Evolutionary conservation across 2,797 vertebrate species (phyloP).

Genomic region (Urophycis tenuis): DNA sequence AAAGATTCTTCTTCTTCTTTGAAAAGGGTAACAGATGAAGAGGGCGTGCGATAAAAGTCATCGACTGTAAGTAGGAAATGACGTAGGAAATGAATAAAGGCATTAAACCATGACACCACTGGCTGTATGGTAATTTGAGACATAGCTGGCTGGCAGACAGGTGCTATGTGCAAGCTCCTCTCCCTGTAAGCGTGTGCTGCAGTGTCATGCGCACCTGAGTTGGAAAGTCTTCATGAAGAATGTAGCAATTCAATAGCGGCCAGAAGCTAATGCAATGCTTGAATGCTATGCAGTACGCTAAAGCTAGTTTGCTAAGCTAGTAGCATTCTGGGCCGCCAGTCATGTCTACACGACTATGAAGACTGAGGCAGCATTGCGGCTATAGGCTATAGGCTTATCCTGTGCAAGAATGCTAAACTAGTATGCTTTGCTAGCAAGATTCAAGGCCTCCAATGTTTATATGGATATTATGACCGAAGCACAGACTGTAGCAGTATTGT

Average conservation of each 20-base stretch:
- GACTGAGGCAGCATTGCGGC: background rate
- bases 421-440: background rate
- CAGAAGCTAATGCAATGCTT: background rate
- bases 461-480: too few relatives aligned
- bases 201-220: background rate
- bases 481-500: too few relatives aligned
- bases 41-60: background rate
- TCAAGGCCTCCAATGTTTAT: too few relatives aligned
- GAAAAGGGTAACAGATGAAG: background rate
- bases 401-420: background rate
- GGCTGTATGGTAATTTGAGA: background rate
- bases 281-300: background rate
- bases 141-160: background rate
- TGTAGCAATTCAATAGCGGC: background rate
- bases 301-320: background rate
- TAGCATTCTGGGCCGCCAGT: background rate
- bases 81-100: background rate
- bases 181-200: background rate
- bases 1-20: background rate
- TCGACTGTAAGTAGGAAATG: background rate
- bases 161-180: background rate
- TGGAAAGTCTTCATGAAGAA: background rate
- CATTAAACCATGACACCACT: background rate
- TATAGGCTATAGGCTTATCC: background rate
- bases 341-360: background rate